Base-by-base conservation (phyloP, 1,140 invertebrate genomes). In the Pseudobourletiella spinata region DNA sequence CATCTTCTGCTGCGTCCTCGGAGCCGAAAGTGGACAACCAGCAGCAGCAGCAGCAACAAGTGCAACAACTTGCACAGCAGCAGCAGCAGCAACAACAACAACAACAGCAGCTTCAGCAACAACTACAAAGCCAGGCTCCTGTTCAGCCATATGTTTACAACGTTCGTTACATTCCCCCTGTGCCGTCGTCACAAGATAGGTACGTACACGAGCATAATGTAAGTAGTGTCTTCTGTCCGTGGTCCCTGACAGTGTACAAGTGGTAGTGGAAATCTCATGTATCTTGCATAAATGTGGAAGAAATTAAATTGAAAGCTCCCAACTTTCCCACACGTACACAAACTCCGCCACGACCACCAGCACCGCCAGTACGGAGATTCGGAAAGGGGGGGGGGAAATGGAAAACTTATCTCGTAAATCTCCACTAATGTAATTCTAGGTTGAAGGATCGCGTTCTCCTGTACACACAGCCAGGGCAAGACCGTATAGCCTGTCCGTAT, bases 71-170 rank as follows among this genome's bases (percentile, higher is more conserved):
- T 6, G 14, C 15, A 25, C 48, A 51, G n/a, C 48, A 51, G 22
- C 48, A 51, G 22, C 48, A 25, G 14, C 18, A 24, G 4, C 3
- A 6, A 26, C 48, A 26, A 51, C 43, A 46, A 18, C 43, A 46
- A 46, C 43, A 46, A 46, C 43, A 8, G 4, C 43, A 4, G n/a
- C 3, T 46, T 4, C 43, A 46, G 24, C 43, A 46, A 46, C 8
- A 39, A 39, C 46, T 20, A 14, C 46, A 22, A 48, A 6, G 20
- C 8, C 46, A 14, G 20, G 6, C 6, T 11, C 46, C 14, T 15
- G 46, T 48, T 48, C 46, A 20, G 6, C 50, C 24, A 54, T 54
- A 4, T 54, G 24, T 54, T 15, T 54, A 54, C 50, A 54, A 54
- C 20, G 28, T 54, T 28, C 50, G 50, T 28, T 54, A 28, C 25